Conservation (phyloP, 1,140 invertebrate genomes). For the Bombus waltoni region DNA sequence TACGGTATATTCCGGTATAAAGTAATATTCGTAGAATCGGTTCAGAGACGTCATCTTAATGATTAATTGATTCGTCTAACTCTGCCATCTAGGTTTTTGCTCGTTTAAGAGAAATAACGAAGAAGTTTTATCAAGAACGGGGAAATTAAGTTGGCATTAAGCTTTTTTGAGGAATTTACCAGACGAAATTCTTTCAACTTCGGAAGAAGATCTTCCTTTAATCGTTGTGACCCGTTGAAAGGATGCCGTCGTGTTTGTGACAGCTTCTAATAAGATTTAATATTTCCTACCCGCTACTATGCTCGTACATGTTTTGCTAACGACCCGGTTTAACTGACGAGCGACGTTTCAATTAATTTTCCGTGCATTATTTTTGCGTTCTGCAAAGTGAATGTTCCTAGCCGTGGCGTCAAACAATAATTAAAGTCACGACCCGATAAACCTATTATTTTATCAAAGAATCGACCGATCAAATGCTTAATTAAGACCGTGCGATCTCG, state of each 20-base stretch:
- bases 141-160: slow-evolving; percentile 3
- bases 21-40: not conserved
- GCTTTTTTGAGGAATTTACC: not conserved
- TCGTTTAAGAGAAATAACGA: not conserved
- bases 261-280: slow-evolving; percentile 5
- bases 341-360: slow-evolving; percentile 19
- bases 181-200: not conserved
- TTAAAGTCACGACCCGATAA: not conserved
- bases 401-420: not conserved
- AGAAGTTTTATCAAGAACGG: not conserved
- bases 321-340: not conserved
- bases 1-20: not conserved
- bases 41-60: not conserved
- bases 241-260: not conserved
- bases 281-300: not conserved
- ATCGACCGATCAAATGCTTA: not conserved
- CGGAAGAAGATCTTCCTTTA: not conserved
- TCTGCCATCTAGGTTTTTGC: not conserved
- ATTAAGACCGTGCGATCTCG: not conserved
- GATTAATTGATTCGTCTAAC: not conserved
- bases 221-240: not conserved
- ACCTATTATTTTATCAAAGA: not conserved
- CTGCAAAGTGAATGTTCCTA: not conserved
- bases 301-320: not conserved
- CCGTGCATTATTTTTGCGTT: not conserved